phyloP scores from a whole-genome alignment of 1,140 invertebrate genomes.

The Eueides isabella region DNA sequence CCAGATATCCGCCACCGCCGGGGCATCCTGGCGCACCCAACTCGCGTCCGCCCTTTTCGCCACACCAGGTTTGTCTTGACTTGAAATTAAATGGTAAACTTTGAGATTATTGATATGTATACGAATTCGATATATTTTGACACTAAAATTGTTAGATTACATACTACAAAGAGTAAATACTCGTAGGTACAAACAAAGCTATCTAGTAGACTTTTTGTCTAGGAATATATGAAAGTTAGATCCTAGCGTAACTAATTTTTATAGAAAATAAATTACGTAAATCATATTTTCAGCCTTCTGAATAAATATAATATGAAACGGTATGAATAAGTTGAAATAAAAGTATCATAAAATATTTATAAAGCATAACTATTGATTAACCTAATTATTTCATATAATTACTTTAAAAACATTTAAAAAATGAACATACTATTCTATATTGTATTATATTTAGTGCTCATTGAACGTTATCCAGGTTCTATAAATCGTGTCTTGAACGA shows the following conservation, averaged over 20 bases:
- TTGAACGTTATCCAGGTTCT: background rate
- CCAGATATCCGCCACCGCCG: constrained; percentile 73
- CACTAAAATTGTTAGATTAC: too few species aligned
- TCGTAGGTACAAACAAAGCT: too few species aligned
- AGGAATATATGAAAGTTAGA: too few species aligned
- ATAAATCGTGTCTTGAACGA: background rate
- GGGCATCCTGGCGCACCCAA: constrained; percentile 71
- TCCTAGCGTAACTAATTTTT: too few species aligned
- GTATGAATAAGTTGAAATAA: too few species aligned
- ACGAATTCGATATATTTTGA: background rate
- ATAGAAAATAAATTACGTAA: too few species aligned
- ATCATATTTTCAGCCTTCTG: too few species aligned
- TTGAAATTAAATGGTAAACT: background rate
- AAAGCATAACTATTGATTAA: background rate
- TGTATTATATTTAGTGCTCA: background rate
- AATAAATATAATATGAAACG: too few species aligned
- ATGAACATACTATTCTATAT: too few species aligned
- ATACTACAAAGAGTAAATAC: too few species aligned
- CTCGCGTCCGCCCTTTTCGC: constrained; percentile 64
- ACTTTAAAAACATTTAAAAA: background rate
- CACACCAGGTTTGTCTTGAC: constrained; percentile 61
- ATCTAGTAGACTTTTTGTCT: too few species aligned
- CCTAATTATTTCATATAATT: background rate
- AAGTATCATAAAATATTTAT: too few species aligned
- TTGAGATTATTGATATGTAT: background rate